Percentiles rank a stretch among this genome's conserved stretches.
These are phyloP conservation scores for Glandiceps talaboti DNA, from an alignment of 53 echinoderm and acorn worm genomes.

Conservation along the genomic window DNA sequence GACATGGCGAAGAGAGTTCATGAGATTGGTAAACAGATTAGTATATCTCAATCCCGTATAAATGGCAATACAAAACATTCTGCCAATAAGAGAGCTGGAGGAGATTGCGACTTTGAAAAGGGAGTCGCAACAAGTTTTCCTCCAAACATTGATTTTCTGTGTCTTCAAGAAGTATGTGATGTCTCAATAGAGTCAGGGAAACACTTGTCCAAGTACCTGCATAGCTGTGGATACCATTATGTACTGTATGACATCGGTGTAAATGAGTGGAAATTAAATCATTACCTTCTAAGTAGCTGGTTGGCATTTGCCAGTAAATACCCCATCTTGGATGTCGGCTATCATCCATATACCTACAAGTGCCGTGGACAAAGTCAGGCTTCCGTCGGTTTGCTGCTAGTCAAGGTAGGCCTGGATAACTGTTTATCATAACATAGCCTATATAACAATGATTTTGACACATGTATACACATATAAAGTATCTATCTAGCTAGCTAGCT, in stretches of 20 bases:
- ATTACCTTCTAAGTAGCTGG: constrained; percentile 70
- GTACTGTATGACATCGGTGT: constrained; percentile 76
- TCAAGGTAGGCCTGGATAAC: constrained; percentile 97
- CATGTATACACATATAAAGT: no score
- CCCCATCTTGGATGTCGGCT: constrained; percentile 85
- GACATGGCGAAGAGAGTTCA: not conserved
- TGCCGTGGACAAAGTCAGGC: constrained; percentile 17
- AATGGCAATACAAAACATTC: not conserved
- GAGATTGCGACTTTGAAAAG: constrained; percentile 30
- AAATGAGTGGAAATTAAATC: constrained; percentile 61
- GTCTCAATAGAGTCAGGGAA: constrained; percentile 32
- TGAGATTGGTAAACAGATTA: not conserved
- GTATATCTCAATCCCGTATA: not conserved
- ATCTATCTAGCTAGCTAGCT: no score
- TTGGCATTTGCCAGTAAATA: constrained; percentile 87
- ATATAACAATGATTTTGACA: no score
- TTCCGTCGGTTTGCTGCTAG: constrained; percentile 81
- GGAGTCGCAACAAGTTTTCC: constrained; percentile 71
- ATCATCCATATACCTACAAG: constrained; percentile 7
- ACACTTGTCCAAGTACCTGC: constrained; percentile 44
- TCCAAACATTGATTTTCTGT: constrained; percentile 78
- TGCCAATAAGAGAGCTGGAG: not conserved
- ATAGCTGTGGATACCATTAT: constrained; percentile 63
- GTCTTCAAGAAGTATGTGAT: constrained; percentile 90
- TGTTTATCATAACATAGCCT: no score